Evolutionary conservation across 2,888 invertebrate species (phyloP), one percentile per base, ranked within the genome.

Genomic region (Laspeyria flexula): DNA sequence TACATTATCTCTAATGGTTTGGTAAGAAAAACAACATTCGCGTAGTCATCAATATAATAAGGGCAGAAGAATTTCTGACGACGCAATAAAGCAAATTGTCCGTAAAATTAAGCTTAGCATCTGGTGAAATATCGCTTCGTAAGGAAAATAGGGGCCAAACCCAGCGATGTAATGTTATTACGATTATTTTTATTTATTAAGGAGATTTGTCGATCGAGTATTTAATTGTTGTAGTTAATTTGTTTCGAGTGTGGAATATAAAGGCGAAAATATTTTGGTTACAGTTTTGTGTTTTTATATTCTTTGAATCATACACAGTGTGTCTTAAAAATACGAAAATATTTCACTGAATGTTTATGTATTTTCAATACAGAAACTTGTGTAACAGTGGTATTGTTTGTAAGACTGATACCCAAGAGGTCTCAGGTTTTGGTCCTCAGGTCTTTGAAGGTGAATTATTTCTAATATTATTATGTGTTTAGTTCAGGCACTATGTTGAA

Each of bases 31-130:
- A 41, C 37, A 50, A 46, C 37, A 51, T 55, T 55, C 15, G 60
- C 49, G 13, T 4, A 50, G 61, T 65, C 71, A 67, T 73, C 74
- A 62, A 70, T 77, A 75, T 67, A 73, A 67, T 68, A 72, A 45
- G 55, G 56, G 42, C 57, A 65, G 58, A 65, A 66, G 55, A 61
- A 59, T 59, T 71, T 66, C 59, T 60, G 69, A 65, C 47, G 23
- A 58, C 52, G 65, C 64, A 78, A 78, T 77, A 75, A 76, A 78
- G 66, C 52, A 71, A 76, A 79, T 78, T 77, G 76, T 58, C 69
- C 76, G 77, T 72, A 70, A 79, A 78, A 79, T 79, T 75, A 79
- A 66, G 69, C 62, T 46, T 33, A 58, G 68, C 63, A 64, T 65
- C 58, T 52, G 25, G 47, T 69, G 60, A 77, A 63, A 69, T 75